These are phyloP conservation scores for Callopanchax toddi DNA, from an alignment of 2,113 vertebrate species.

Conservation along the genomic window DNA sequence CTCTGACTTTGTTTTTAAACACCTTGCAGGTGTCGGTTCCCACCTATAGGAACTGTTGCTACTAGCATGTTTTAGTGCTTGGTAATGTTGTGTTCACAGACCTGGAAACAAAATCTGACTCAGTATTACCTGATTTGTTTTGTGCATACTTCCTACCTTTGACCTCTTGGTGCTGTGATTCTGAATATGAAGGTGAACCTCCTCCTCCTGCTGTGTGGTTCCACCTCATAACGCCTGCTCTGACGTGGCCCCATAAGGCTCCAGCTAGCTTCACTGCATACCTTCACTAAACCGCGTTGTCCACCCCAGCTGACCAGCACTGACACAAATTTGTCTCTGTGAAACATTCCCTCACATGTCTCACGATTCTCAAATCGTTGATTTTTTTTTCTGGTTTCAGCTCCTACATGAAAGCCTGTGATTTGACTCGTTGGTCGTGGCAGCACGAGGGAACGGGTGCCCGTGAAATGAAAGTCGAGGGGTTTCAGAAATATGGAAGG, in stretches of 20 bases:
- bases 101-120: too few species aligned
- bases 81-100: too few species aligned
- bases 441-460: slow-evolving; percentile 69
- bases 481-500: slow-evolving; percentile 42
- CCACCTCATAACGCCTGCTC: slow-evolving; percentile 27
- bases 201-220: slow-evolving; percentile 5
- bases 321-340: slow-evolving; percentile 35
- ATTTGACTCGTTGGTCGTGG: slow-evolving; percentile 56
- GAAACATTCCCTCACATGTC: slow-evolving; percentile 42
- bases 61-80: too few species aligned
- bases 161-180: background rate
- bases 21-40: too few species aligned
- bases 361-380: slow-evolving; percentile 14
- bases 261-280: slow-evolving; percentile 28
- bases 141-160: slow-evolving; percentile 21
- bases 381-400: slow-evolving; percentile 17
- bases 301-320: slow-evolving; percentile 44
- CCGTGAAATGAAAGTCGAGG: slow-evolving; percentile 76
- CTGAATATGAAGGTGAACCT: too few species aligned
- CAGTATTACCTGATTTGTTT: too few species aligned
- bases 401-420: slow-evolving; percentile 57
- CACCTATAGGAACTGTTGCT: too few species aligned
- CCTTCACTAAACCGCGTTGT: slow-evolving; percentile 11
- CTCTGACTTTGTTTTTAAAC: too few species aligned
- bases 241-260: slow-evolving; percentile 17